These are phyloP conservation scores for Eira barbara DNA, from an alignment of 2,113 vertebrate species.

Conservation along the genomic window DNA sequence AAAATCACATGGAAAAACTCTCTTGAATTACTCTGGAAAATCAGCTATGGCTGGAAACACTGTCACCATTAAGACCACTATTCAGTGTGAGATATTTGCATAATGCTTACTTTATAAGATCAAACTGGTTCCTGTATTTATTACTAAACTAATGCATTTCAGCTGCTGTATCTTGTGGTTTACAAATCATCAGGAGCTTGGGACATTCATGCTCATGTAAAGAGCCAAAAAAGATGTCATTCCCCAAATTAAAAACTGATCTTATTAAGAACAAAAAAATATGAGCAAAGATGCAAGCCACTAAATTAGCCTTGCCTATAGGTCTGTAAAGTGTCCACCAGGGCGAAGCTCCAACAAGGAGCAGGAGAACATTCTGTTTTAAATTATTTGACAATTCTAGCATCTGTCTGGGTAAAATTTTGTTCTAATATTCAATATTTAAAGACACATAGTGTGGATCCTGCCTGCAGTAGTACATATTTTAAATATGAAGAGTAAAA, in stretches of 20 bases:
- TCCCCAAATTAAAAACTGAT: slow-evolving; percentile 19
- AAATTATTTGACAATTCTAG: neutral
- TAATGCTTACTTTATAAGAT: neutral
- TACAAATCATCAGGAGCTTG: slow-evolving; percentile 20
- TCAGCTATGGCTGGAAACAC: neutral
- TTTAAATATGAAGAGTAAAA: neutral
- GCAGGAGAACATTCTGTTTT: neutral
- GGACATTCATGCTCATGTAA: neutral
- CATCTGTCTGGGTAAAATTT: neutral
- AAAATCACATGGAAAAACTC: neutral
- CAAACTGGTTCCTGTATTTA: neutral
- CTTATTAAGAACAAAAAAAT: slow-evolving; percentile 29
- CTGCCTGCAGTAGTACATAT: neutral
- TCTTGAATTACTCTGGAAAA: neutral
- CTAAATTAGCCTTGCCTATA: neutral
- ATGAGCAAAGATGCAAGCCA: neutral
- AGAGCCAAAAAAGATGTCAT: slow-evolving; percentile 35
- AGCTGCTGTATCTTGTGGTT: slow-evolving; percentile 22
- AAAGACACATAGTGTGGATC: neutral
- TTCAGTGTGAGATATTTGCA: neutral
- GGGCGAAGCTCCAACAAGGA: neutral
- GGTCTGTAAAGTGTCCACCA: neutral
- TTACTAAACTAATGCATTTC: slow-evolving; percentile 40
- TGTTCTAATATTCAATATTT: neutral
- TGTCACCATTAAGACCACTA: neutral